Evolutionary conservation across 2,113 vertebrate species (phyloP).

Genomic region (Limnothrissa miodon): DNA sequence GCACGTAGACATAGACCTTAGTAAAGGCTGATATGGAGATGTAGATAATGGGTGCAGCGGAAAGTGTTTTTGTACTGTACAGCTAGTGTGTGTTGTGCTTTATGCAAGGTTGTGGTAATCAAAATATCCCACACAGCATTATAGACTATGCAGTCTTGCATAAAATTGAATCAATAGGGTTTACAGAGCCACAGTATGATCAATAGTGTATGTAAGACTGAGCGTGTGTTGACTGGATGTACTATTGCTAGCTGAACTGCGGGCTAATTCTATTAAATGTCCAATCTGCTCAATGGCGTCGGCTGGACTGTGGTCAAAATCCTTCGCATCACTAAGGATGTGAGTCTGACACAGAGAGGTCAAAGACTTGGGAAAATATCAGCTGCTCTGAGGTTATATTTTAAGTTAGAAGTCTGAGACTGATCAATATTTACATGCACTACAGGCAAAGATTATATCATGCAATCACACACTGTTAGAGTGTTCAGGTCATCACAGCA

Average conservation of each 20-base stretch:
- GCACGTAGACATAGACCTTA: not conserved
- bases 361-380: not conserved
- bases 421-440: not conserved
- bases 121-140: not conserved
- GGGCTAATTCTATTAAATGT: not conserved
- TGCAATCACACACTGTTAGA: not conserved
- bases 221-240: not conserved
- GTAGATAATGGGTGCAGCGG: not conserved
- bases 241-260: not conserved
- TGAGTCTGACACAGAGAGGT: constrained; percentile 3
- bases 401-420: not conserved
- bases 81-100: not conserved
- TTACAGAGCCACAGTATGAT: not conserved
- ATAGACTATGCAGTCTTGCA: not conserved
- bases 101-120: not conserved
- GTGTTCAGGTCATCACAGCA: too few species aligned
- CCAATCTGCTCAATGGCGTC: not conserved
- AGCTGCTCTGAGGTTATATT: constrained; percentile 18
- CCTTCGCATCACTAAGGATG: not conserved
- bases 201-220: not conserved
- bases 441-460: not conserved
- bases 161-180: not conserved
- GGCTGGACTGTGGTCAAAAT: not conserved
- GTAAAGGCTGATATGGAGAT: not conserved
- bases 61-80: not conserved